Evolutionary conservation across 1,140 invertebrate genomes (phyloP).

Genomic region (Aphelenchoides fujianensis): DNA sequence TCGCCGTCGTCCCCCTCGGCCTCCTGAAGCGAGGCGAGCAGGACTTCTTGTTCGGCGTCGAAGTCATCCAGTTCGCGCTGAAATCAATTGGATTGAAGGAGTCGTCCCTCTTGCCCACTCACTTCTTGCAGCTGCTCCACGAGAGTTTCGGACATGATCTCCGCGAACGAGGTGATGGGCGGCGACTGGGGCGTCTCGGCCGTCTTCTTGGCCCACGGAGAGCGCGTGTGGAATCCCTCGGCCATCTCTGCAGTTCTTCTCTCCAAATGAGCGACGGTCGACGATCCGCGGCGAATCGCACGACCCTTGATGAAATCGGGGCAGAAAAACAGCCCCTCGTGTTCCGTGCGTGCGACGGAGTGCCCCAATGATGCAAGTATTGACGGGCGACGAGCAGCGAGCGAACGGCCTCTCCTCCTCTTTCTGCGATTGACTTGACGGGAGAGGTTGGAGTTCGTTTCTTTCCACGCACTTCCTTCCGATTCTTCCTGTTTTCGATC

Average conservation of each 20-base stretch:
- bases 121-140: constrained; percentile 50
- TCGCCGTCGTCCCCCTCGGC: constrained; percentile 25
- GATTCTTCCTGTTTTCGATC: no score
- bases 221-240: not conserved
- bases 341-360: no score
- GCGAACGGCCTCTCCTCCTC: no score
- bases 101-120: constrained; percentile 5
- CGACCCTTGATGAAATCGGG: no score
- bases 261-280: no score
- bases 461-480: no score
- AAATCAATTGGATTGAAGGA: constrained; percentile 14
- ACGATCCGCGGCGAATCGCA: no score
- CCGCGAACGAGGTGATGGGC: constrained; percentile 52
- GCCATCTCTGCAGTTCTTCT: constrained; percentile 3
- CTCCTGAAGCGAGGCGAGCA: not conserved
- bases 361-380: no score
- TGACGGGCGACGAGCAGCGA: no score
- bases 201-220: not conserved
- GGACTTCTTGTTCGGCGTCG: constrained; percentile 24
- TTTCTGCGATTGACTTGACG: no score
- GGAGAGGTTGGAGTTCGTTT: no score
- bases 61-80: constrained; percentile 30
- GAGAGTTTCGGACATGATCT: constrained; percentile 58
- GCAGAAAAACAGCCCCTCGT: no score
- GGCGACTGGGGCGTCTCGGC: not conserved